A percentile compares a stretch with the other conserved stretches of the same genome.
Evolutionary conservation across 2,888 invertebrate species (phyloP).

Genomic region (Orthosia incerta): DNA sequence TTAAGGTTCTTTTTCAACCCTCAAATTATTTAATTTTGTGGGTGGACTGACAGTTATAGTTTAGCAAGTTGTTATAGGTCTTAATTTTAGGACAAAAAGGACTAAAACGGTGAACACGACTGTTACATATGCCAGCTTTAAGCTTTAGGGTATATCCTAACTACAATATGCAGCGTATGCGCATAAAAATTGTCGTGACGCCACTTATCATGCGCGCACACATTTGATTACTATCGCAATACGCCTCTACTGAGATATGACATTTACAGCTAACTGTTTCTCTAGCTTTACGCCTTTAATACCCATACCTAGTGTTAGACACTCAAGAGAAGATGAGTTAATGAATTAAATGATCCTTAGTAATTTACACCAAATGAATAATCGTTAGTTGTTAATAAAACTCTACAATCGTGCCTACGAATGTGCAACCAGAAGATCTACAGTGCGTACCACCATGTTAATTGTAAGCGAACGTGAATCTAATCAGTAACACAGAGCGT

Average conservation of each 20-base stretch:
- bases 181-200: not conserved
- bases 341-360: slow-evolving; percentile 32
- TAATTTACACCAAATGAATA: slow-evolving; percentile 20
- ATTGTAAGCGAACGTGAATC: slow-evolving; percentile 59
- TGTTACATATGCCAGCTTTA: not conserved
- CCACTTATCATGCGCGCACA: not conserved
- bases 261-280: not conserved
- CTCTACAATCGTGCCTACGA: slow-evolving; percentile 44
- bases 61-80: not conserved
- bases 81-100: not conserved
- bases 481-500: slow-evolving; percentile 57
- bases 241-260: not conserved
- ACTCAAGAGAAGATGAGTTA: slow-evolving; percentile 13
- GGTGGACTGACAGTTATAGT: not conserved
- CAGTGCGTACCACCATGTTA: slow-evolving; percentile 65
- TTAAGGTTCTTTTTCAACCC: not conserved
- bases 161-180: slow-evolving; percentile 2
- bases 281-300: not conserved
- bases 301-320: slow-evolving; percentile 7
- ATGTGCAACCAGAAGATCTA: slow-evolving; percentile 61
- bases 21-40: too few relatives aligned
- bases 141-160: not conserved
- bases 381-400: slow-evolving; percentile 45
- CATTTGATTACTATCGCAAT: not conserved
- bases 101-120: not conserved